Conservation (phyloP, 1,140 invertebrate species). For the Anadara kagoshimensis region DNA sequence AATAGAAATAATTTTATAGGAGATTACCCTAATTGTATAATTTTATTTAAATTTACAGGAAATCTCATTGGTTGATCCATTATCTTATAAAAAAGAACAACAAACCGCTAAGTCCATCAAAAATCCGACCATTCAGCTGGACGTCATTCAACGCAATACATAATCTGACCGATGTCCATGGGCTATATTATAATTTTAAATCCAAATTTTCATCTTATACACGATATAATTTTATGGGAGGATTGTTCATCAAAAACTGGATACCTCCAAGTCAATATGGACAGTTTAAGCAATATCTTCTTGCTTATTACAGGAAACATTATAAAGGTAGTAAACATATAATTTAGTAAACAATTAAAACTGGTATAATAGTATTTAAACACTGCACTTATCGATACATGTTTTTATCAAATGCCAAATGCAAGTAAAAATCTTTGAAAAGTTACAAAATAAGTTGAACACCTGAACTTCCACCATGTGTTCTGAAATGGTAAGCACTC, state of each 20-base stretch:
- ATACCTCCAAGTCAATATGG: constrained; percentile 20
- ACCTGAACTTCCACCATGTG: too few relatives aligned
- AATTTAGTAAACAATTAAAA: too few relatives aligned
- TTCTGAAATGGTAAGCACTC: too few relatives aligned
- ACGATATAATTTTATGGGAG: constrained; percentile 22
- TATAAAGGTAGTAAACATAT: constrained; percentile 31
- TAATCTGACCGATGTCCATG: constrained; percentile 1
- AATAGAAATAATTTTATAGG: too few relatives aligned
- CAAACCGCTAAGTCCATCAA: constrained; percentile 2
- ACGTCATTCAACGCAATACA: constrained; percentile 20
- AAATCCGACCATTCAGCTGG: constrained; percentile 26
- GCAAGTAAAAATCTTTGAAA: too few relatives aligned
- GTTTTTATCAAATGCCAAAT: too few relatives aligned
- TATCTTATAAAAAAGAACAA: constrained; percentile 31
- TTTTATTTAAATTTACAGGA: constrained; percentile 15
- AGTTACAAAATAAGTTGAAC: too few relatives aligned
- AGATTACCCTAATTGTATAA: too few relatives aligned
- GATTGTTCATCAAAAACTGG: constrained; percentile 22
- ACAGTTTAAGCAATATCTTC: constrained; percentile 7
- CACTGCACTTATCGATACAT: too few relatives aligned
- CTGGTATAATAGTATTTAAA: too few relatives aligned
- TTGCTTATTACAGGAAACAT: constrained; percentile 24
- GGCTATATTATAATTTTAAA: constrained; percentile 26
- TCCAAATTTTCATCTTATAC: constrained; percentile 4
- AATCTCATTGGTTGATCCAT: constrained; percentile 24